These are phyloP conservation scores for Sarcophaga peregrina DNA, from an alignment of 1,140 invertebrate species.

Conservation along the genomic window DNA sequence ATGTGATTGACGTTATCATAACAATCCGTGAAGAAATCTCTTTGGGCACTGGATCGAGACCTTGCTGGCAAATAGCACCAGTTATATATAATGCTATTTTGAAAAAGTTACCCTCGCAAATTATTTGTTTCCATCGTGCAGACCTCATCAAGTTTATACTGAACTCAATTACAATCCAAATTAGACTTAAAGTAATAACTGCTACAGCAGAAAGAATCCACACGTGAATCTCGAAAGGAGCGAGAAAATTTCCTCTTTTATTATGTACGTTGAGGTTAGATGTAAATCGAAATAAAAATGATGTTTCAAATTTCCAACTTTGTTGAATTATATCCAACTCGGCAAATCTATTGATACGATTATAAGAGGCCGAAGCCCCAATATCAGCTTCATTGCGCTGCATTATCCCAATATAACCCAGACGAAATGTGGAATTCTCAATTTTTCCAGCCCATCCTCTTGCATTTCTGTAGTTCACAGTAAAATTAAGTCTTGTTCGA, in stretches of 20 bases:
- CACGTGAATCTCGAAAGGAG: constrained; percentile 56
- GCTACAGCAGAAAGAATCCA: constrained; percentile 52
- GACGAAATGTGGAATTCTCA: constrained; percentile 55
- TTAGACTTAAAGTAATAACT: constrained; percentile 48
- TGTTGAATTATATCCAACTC: constrained; percentile 63
- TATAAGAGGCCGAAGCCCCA: constrained; percentile 59
- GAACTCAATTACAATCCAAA: constrained; percentile 47
- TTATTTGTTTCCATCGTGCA: not conserved
- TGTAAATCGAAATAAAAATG: constrained; percentile 60
- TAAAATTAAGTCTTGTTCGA: constrained; percentile 58
- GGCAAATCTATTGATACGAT: constrained; percentile 58
- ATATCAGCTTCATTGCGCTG: constrained; percentile 61
- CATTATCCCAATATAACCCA: constrained; percentile 59
- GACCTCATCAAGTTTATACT: constrained; percentile 13
- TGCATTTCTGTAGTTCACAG: constrained; percentile 59
- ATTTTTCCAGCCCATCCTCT: constrained; percentile 63
- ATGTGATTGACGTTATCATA: constrained; percentile 57
- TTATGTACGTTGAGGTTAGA: constrained; percentile 55
- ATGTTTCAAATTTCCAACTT: constrained; percentile 62
- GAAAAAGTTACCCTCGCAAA: not conserved
- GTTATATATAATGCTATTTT: constrained; percentile 47
- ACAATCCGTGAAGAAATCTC: constrained; percentile 53
- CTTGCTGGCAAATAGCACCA: constrained; percentile 60
- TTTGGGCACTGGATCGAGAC: constrained; percentile 54
- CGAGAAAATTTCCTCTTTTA: constrained; percentile 58